Conservation (phyloP, 2,888 invertebrate species). For the Tromatobia lineatoria region DNA sequence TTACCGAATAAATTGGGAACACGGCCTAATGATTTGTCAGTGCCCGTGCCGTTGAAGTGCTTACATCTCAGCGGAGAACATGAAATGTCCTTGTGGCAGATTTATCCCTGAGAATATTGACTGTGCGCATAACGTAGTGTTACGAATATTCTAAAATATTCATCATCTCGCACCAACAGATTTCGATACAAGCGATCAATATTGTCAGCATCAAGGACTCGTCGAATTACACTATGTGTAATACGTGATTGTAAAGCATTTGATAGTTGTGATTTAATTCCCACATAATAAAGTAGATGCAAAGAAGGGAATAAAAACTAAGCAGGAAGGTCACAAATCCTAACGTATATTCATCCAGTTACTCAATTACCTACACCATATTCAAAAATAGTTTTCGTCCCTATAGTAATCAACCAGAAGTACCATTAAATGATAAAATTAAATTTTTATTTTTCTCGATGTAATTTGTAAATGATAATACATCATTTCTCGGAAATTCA, state of each 20-base stretch:
- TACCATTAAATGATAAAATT: no score
- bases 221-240: not conserved
- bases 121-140: not conserved
- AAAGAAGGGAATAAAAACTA: not conserved
- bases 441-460: no score
- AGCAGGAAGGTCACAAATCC: not conserved
- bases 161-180: slow-evolving; percentile 4
- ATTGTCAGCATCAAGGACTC: slow-evolving; percentile 14
- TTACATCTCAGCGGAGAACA: not conserved
- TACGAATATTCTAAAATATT: slow-evolving; percentile 23
- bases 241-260: not conserved
- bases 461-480: no score
- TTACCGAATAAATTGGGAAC: slow-evolving; percentile 12
- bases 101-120: not conserved
- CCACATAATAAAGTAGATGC: not conserved
- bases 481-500: no score
- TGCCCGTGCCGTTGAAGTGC: not conserved
- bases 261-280: not conserved
- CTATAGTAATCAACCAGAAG: no score
- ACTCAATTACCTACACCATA: slow-evolving; percentile 5
- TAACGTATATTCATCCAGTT: not conserved
- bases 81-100: not conserved
- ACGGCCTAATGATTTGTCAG: slow-evolving; percentile 8
- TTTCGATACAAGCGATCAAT: slow-evolving; percentile 14
- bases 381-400: not conserved